A percentile compares a stretch with the other conserved stretches of the same genome.
These are phyloP conservation scores for Sitobion miscanthi DNA, from an alignment of 1,140 invertebrate species.

Conservation along the genomic window DNA sequence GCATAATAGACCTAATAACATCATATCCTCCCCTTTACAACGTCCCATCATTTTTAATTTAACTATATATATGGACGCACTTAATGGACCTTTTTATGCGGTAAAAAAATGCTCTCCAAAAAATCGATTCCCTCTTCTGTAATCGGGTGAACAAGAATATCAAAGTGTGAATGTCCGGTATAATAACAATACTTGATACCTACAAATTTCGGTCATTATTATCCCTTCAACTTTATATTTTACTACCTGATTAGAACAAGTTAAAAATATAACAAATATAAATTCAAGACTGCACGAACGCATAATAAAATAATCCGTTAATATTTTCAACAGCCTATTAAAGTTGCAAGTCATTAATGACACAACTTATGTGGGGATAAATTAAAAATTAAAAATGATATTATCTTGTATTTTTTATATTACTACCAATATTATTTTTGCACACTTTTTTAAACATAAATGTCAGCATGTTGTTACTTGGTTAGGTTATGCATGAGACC, in stretches of 20 bases:
- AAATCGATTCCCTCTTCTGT: background rate
- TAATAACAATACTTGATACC: conserved; percentile 10
- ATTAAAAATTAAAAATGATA: background rate
- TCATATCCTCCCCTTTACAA: conserved; percentile 26
- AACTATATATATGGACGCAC: conserved; percentile 24
- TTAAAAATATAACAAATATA: background rate
- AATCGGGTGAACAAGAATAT: conserved; percentile 35
- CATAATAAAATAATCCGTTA: background rate
- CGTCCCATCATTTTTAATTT: conserved; percentile 42
- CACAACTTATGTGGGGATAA: background rate
- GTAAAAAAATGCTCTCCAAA: background rate
- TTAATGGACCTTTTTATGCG: conserved; percentile 12
- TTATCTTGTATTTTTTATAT: background rate
- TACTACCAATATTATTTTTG: background rate
- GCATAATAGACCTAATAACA: conserved; percentile 42
- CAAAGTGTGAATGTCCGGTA: background rate
- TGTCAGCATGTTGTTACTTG: background rate
- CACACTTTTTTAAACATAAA: background rate
- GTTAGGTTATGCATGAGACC: background rate
- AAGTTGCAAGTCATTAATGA: background rate
- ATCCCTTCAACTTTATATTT: background rate
- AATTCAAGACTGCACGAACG: background rate
- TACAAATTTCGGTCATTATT: background rate
- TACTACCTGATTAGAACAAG: background rate
- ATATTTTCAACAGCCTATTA: background rate